Percentiles rank a stretch among this genome's conserved stretches.
Conservation (phyloP, 92 coral and sea anemone species). For the Epizoanthus stellaris region DNA sequence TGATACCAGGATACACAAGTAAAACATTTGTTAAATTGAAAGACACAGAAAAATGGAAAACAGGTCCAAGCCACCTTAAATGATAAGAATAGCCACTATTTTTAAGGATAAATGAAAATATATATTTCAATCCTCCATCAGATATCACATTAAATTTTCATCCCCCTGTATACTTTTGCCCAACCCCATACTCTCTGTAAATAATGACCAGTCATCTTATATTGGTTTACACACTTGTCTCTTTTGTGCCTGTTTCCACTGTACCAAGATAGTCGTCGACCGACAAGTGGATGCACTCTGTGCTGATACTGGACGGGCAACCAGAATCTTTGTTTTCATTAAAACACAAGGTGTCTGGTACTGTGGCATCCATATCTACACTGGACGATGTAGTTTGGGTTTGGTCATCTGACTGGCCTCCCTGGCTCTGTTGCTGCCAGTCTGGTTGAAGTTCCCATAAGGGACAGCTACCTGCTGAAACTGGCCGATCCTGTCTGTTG, state of each 20-base stretch:
- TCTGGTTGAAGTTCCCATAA: constrained; percentile 28
- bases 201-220: no score
- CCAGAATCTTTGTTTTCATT: constrained; percentile 66
- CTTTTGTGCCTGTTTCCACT: not conserved
- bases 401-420: constrained; percentile 1
- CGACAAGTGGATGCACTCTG: constrained; percentile 41
- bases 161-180: no score
- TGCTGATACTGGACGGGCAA: constrained; percentile 56
- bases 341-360: constrained; percentile 12
- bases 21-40: no score
- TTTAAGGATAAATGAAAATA: no score
- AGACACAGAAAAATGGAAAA: no score
- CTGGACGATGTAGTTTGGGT: not conserved
- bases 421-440: constrained; percentile 3
- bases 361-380: not conserved
- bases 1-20: no score
- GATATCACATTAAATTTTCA: no score
- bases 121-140: no score
- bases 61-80: no score
- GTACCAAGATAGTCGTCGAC: constrained; percentile 4
- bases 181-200: no score
- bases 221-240: constrained; percentile 10
- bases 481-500: not conserved
- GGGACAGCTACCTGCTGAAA: constrained; percentile 4
- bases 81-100: no score